Evolutionary conservation across 2,888 invertebrate genomes (phyloP).

Genomic region (Isoperla grammatica): DNA sequence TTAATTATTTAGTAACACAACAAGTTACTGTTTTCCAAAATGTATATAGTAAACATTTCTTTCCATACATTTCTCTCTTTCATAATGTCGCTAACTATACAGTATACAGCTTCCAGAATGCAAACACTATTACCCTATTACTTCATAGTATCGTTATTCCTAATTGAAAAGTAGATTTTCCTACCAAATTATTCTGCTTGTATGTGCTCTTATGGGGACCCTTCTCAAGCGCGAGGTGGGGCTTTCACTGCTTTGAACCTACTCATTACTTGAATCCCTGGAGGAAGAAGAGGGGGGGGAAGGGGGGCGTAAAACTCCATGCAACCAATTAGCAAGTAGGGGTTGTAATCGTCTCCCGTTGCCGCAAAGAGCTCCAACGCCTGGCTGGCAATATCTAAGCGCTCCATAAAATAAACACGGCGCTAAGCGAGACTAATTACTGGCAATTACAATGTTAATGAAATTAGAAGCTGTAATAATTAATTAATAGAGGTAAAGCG

Average conservation of each 20-base stretch:
- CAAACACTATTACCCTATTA: constrained; percentile 10
- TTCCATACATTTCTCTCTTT: no score
- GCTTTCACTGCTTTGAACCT: constrained; percentile 7
- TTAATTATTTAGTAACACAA: no score
- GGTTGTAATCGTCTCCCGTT: constrained; percentile 24
- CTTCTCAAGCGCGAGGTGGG: no score
- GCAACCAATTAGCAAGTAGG: constrained; percentile 29
- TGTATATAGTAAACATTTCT: no score
- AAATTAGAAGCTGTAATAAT: constrained; percentile 33
- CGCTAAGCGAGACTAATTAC: constrained; percentile 32
- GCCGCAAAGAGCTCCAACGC: constrained; percentile 11
- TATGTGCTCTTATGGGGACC: not conserved
- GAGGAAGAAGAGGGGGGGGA: constrained; percentile 6
- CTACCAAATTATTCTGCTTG: constrained; percentile 17
- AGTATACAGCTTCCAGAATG: not conserved
- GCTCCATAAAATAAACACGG: constrained; percentile 31
- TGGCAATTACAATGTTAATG: constrained; percentile 33
- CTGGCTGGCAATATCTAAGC: not conserved
- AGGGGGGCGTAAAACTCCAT: constrained; percentile 25
- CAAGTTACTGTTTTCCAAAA: no score
- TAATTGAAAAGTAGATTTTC: constrained; percentile 13
- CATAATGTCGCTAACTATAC: no score
- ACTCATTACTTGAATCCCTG: constrained; percentile 10
- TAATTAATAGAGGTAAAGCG: constrained; percentile 28
- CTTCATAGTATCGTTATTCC: constrained; percentile 9